Percentiles rank a stretch among this genome's conserved stretches.
phyloP scores from a whole-genome alignment of 2,113 vertebrate species.

The Sphyrna mokarran region DNA sequence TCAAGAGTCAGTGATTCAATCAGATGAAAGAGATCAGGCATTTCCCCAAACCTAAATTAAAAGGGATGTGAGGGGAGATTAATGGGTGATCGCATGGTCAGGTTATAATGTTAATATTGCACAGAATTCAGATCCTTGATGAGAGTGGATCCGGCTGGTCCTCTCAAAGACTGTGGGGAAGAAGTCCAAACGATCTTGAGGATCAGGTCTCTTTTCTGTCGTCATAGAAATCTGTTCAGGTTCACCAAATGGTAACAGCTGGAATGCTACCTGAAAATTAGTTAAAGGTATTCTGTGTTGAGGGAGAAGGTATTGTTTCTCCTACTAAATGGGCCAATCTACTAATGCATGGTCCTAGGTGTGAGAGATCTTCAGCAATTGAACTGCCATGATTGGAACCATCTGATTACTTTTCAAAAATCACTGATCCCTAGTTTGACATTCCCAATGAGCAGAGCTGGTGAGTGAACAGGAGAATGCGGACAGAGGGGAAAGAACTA shows the following conservation, averaged over 20 bases:
- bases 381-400: neutral
- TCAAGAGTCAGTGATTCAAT: neutral
- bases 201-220: neutral
- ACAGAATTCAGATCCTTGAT: neutral
- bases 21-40: neutral
- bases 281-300: neutral
- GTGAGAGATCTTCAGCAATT: neutral
- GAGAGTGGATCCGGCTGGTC: neutral
- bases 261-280: neutral
- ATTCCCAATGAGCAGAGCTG: neutral
- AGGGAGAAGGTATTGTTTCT: neutral
- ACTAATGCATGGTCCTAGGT: neutral
- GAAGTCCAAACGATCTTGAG: neutral
- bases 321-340: neutral
- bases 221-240: neutral
- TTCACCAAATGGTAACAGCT: neutral
- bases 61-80: no score
- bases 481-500: no score
- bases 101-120: no score
- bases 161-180: no score
- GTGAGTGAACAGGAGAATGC: no score
- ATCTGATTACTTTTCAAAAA: neutral
- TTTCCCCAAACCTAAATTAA: neutral
- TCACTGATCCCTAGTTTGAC: neutral
- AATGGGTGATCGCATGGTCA: no score